Base-by-base conservation (phyloP, 2,888 invertebrate genomes). In the Branchellion lobata region DNA sequence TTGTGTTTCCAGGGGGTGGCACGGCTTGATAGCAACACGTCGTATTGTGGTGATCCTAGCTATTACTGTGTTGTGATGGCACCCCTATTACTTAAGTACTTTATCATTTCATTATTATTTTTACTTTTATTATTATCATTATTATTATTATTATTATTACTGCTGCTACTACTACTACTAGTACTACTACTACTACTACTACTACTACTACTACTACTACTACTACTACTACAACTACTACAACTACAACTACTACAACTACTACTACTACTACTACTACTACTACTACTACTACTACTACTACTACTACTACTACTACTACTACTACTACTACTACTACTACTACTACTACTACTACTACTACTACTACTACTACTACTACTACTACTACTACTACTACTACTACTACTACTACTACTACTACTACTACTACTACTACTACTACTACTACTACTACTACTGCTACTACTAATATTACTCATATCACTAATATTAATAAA, bases 301-400 rank as follows among this genome's bases (percentile, higher is more conserved):
- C 24, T 65, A 65, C 24, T 65, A 65, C 24, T 65, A 29, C 24
- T 65, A 65, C 24, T 65, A 65, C 24, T 65, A 27, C 65, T 24
- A 65, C 29, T 65, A 27, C 65, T 65, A 29, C 8, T 21, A 29
- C 40, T 75, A 75, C 75, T 75, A 75, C 75, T 75, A 75, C 75
- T 75, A 75, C 75, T 75, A 75, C 75, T 75, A 75, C 75, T 75
- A 75, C 75, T 75, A 75, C 75, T 75, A 75, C 75, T 75, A 75
- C 75, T 75, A 75, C 75, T 75, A 75, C 75, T 75, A 75, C 75
- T 75, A 75, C 75, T 75, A 61, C 75, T 75, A 75, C 75, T 75
- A 75, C 75, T 53, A 75, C 75, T 75, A 75, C 36, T 34, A 75
- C 75, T 75, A 75, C 75, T 53, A 75, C 75, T 75, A 75, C 75